These are phyloP conservation scores for Hylyphantes graminicola DNA, from an alignment of 1,140 invertebrate genomes.

Conservation along the genomic window DNA sequence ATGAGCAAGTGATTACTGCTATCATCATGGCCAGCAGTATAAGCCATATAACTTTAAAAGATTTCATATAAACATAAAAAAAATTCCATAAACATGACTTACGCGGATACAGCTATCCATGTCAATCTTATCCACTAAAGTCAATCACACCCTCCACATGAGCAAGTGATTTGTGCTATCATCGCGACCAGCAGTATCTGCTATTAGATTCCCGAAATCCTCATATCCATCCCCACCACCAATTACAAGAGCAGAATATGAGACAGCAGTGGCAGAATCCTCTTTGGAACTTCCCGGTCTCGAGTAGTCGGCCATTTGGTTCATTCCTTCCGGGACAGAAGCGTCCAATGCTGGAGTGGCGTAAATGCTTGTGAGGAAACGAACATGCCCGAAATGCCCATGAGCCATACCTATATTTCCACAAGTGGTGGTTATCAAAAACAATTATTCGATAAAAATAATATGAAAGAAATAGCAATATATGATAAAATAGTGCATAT, in stretches of 20 bases:
- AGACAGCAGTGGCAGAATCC: slow-evolving; percentile 49
- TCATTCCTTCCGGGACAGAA: slow-evolving; percentile 18
- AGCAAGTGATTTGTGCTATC: slow-evolving; percentile 96
- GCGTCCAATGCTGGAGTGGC: slow-evolving; percentile 65
- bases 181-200: slow-evolving; percentile 87
- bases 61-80: too few relatives aligned
- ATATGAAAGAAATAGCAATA: too few relatives aligned
- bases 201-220: slow-evolving; percentile 75
- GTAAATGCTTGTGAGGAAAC: slow-evolving; percentile 88
- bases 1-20: too few relatives aligned
- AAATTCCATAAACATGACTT: too few relatives aligned
- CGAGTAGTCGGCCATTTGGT: slow-evolving; percentile 64
- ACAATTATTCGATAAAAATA: too few relatives aligned
- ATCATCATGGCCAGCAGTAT: too few relatives aligned
- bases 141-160: slow-evolving; percentile 80
- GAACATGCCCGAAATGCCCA: slow-evolving; percentile 95
- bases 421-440: too few relatives aligned
- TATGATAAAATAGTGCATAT: too few relatives aligned
- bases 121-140: background rate
- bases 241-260: slow-evolving; percentile 77
- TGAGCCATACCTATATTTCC: slow-evolving; percentile 80
- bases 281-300: slow-evolving; percentile 57
- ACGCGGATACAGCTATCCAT: too few relatives aligned
- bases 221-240: slow-evolving; percentile 97
- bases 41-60: too few relatives aligned